Percentiles rank a stretch among this genome's conserved stretches.
phyloP scores from a whole-genome alignment of 2,797 vertebrate genomes.

The Microctenopoma lineatum region DNA sequence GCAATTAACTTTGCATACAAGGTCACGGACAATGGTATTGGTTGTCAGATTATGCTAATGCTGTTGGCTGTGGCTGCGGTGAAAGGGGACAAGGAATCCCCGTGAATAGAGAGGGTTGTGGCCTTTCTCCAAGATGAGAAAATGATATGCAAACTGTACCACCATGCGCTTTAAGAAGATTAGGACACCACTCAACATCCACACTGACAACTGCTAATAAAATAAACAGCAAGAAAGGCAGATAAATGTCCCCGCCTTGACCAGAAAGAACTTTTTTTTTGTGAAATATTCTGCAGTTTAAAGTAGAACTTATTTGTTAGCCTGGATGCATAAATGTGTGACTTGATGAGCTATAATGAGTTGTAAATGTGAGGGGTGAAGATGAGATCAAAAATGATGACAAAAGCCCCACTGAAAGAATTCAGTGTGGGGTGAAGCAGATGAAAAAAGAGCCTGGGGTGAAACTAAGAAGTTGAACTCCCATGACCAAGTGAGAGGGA shows the following conservation, averaged over 20 bases:
- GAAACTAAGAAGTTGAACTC: constrained; percentile 77
- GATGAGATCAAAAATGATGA: constrained; percentile 54
- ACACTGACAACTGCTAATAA: constrained; percentile 75
- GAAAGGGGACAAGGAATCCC: constrained; percentile 70
- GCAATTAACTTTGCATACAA: constrained; percentile 85
- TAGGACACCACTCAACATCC: constrained; percentile 81
- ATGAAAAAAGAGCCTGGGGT: constrained; percentile 62
- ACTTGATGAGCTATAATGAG: constrained; percentile 36
- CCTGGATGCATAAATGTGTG: constrained; percentile 21
- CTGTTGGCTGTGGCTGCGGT: constrained; percentile 61
- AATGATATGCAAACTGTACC: constrained; percentile 85
- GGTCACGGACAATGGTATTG: constrained; percentile 77
- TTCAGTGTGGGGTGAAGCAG: constrained; percentile 55
- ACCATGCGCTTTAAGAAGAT: constrained; percentile 82
- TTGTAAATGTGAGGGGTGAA: constrained; percentile 45
- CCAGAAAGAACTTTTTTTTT: constrained; percentile 23
- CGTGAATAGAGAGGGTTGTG: constrained; percentile 76
- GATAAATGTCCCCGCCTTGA: constrained; percentile 36
- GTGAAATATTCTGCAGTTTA: constrained; percentile 10
- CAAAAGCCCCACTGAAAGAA: constrained; percentile 69
- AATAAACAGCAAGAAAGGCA: constrained; percentile 57
- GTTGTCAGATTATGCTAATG: constrained; percentile 85
- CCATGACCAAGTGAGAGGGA: constrained; percentile 68
- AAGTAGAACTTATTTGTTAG: constrained; percentile 19
- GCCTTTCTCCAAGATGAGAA: constrained; percentile 78